Evolutionary conservation across 1,140 invertebrate genomes (phyloP), one percentile per base, ranked within the genome.

Genomic region (Drosophila sturtevanti): DNA sequence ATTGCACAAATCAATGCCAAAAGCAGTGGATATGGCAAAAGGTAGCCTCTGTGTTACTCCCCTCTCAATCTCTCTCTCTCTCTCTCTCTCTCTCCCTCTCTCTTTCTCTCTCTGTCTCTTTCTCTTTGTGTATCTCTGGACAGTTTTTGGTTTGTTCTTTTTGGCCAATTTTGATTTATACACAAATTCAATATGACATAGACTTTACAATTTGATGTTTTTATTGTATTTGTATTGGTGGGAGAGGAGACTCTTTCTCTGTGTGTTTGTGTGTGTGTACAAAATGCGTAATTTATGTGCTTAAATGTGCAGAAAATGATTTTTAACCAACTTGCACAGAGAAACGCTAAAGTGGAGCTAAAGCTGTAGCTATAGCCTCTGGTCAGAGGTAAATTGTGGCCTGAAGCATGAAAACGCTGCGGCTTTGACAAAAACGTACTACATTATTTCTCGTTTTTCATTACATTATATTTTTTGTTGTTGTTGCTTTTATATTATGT

Each of bases 301-400:
- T 76, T 72, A 86, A 86, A 86, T 87, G 81, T 79, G 81, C 81
- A 86, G 82, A 87, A 87, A 87, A 86, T 86, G 75, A 63, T 74
- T 81, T 84, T 86, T 77, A 77, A 74, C 69, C 73, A 85, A 80
- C 66, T 85, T 34, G 61, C 63, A 44, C 18, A 21, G 7, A 14
- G 67, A 35, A 38, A 51, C 59, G 4, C 11, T 16, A 63, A 22
- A 21, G 21, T 55, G 35, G 31, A 27, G 48, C 2, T 22, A 2
- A 16, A 41, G 63, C 37, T 58, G 27, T 37, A 52, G 21, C 10
- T 10, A 21, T 0, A 51, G 68, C 52, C 31, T 27, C 16, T 48
- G 61, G 22, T 38, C 22, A 21, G 18, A 24, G 37, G 11, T 16
- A 14, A 44, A 61, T n/a, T 61, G 38, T 58, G 72, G 63, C 72